A percentile compares a stretch with the other conserved stretches of the same genome.
These are phyloP conservation scores for Trachymyrmex cornetzi DNA, from an alignment of 1,140 invertebrate species.

Conservation along the genomic window DNA sequence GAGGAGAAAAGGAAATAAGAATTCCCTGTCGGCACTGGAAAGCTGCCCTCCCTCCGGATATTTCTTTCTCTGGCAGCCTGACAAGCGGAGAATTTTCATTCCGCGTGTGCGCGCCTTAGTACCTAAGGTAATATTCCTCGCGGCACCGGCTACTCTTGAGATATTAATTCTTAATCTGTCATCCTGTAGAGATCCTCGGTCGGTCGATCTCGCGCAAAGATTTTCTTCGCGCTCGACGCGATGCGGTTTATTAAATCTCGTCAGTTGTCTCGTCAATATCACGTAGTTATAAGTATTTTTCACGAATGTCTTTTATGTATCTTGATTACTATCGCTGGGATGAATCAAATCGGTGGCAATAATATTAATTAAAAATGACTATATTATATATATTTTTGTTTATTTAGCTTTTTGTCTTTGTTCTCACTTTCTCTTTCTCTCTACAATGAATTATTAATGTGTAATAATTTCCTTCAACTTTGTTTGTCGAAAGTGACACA, in stretches of 20 bases:
- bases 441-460: background rate
- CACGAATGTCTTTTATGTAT: background rate
- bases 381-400: background rate
- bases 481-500: no score
- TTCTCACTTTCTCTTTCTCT: background rate
- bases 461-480: background rate
- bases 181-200: background rate
- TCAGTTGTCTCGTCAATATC: background rate
- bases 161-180: constrained; percentile 64
- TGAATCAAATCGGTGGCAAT: background rate
- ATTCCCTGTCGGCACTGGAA: constrained; percentile 42
- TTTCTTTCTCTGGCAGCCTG: constrained; percentile 43
- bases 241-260: constrained; percentile 9
- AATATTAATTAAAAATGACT: no score
- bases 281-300: background rate
- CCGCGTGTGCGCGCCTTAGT: background rate
- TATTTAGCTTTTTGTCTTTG: background rate
- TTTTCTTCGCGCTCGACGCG: constrained; percentile 3
- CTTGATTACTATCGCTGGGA: background rate
- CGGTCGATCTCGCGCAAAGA: background rate
- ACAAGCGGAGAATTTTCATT: constrained; percentile 41
- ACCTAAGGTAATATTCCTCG: constrained; percentile 53
- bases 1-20: constrained; percentile 53
- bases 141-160: constrained; percentile 16
- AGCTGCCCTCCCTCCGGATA: constrained; percentile 30